Base-by-base conservation (phyloP, 2,888 invertebrate genomes). In the Podabrus alpinus region DNA sequence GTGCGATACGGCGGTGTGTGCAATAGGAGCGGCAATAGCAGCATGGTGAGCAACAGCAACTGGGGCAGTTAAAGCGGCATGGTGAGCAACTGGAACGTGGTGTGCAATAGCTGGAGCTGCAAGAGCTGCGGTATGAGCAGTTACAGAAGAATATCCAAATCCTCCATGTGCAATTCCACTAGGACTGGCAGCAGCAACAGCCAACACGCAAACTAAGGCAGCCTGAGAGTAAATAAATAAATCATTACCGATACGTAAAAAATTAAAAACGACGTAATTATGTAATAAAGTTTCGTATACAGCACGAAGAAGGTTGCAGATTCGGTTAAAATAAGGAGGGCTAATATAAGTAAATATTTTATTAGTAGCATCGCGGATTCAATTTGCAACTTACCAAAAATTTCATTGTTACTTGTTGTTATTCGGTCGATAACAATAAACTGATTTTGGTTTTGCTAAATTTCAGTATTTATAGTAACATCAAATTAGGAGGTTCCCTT, bases 121-220 rank as follows among this genome's bases (percentile, higher is more conserved):
- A 16, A 62, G 25, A 17, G 25, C 61, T 15, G 69, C 21, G 16
- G 71, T 59, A 66, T 71, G 71, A 11, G 71, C 67, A 16, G 71
- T 67, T 81, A 88, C 88, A 82, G 88, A 88, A 15, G 73, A 69
- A 10, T 73, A 73, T 25, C 64, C 66, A 64, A 64, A 69, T 15
- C 15, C 66, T 59, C 45, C 69, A 60, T 71, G 66, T 5, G 10
- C 66, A 11, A 77, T 60, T 61, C 79, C 45, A 59, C 81, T 81
- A 67, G 83, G 83, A 71, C 81, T 82, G 77, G 85, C 83, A 71
- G 79, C 79, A 73, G 83, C 84, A 68, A 83, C 83, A 72, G 87
- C 87, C 82, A 86, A 80, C 84, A 90, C 86, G 87, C 90, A 88
- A 86, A 88, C 88, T 87, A 90, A 87, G 83, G 89, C 89, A 88